Evolutionary conservation across 2,888 invertebrate genomes (phyloP), one percentile per base, ranked within the genome.

Genomic region (Gymnoscelis rufifasciata): DNA sequence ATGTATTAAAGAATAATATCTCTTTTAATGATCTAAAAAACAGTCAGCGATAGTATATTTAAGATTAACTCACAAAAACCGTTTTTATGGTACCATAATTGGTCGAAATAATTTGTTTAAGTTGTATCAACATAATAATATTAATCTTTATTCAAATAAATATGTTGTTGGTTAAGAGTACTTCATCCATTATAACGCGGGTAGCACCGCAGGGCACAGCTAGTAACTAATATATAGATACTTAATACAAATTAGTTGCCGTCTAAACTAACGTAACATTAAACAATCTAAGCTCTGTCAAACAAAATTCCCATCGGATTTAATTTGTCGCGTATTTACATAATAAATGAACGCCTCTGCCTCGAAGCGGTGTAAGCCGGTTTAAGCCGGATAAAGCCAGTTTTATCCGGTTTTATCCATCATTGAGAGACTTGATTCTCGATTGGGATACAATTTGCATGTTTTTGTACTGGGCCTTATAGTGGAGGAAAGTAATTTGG

Each of bases 251-350:
- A 19, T 15, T 19, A 1, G 1, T 15, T 33, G 11, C 3, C 11
- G 7, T 35, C 15, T 7, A 27, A 58, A 60, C 49, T 41, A 53
- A 68, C 62, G 64, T 63, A 62, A 67, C 64, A 58, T 78, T 74
- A 66, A 66, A 64, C 69, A 64, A 71, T 41, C 68, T 69, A 69
- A 71, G 68, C 82, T 75, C 78, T 83, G 79, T 83, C 83, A 83
- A 83, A 80, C 77, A 77, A 77, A 81, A 83, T 76, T 80, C 83
- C 82, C 78, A 77, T 79, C 66, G 86, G 86, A 84, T 84, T 87
- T 87, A 87, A 86, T 86, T 87, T 84, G 86, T 87, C 83, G 78
- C 71, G 82, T 86, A 87, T 87, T 87, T 86, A 84, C 86, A 86
- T 87, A 86, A 86, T 87, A 84, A 86, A 87, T 86, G 84, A 86